Evolutionary conservation across 2,113 vertebrate species (phyloP), one percentile per base, ranked within the genome.

Genomic region (Ptilorrhoa leucosticta): DNA sequence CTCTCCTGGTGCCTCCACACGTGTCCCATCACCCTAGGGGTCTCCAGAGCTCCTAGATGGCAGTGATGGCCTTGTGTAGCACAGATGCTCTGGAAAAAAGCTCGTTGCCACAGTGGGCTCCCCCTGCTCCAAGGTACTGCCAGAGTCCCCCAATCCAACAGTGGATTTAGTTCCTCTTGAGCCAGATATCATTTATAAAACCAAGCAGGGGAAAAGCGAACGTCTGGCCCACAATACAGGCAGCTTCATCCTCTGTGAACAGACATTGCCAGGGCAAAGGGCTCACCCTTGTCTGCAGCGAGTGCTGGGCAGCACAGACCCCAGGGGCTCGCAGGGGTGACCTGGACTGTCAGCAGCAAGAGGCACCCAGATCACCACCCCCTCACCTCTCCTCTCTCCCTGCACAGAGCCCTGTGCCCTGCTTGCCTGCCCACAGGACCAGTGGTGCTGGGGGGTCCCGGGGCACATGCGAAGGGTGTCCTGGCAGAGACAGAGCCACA

Each of bases 241-340:
- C 21, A 77, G 13, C 35, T 83, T 64, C 10, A 5, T 50, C 5
- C 28, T 40, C 56, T 7, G 4, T 23, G 39, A 75, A 48, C 3
- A 68, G 57, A 31, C 14, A 9, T 5, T 2, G 15, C 40, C 40
- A 20, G 37, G 35, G 15, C 11, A 45, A 79, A 50, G 42, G 63
- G 16, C 39, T 90, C 19, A 33, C 2, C 9, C 19, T 26, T 21
- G 9, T n/a, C 31, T 1, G 5, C 48, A 84, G 31, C 22, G 10
- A 58, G 12, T 28, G 14, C 6, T 1, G 4, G 44, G 68, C 63
- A 89, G 64, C 77, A 60, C 33, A 42, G 60, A 35, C 5, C 42
- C 0, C 1, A 18, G 57, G n/a, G 31, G 30, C 45, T 66, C 0
- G 0, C 33, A 22, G 82, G 33, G 16, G 14, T 65, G 57, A 33